Percentiles rank a stretch among this genome's conserved stretches.
Evolutionary conservation across 1,140 invertebrate species (phyloP).

Genomic region (Paraescarpia echinospica): DNA sequence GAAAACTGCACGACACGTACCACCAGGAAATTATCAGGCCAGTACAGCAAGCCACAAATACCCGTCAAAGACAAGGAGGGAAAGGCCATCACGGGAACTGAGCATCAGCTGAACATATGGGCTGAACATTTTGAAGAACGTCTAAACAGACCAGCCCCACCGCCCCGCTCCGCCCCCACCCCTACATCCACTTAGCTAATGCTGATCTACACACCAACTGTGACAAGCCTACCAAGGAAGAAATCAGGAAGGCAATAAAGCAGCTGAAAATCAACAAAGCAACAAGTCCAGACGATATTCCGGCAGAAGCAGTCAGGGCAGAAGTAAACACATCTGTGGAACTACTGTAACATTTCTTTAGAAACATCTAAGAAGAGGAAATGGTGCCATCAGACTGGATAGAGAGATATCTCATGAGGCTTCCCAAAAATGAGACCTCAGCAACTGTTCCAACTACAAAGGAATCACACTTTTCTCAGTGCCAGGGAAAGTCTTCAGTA

Average conservation of each 20-base stretch:
- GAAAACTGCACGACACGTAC: too few relatives aligned
- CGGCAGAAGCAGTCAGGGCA: too few relatives aligned
- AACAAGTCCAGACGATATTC: too few relatives aligned
- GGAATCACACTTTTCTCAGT: slow-evolving; percentile 38
- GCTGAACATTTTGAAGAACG: slow-evolving; percentile 13
- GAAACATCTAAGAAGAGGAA: too few relatives aligned
- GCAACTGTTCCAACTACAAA: slow-evolving; percentile 36
- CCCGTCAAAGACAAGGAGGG: background rate
- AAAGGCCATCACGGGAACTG: background rate
- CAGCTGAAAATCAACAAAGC: too few relatives aligned
- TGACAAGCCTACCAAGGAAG: slow-evolving; percentile 2
- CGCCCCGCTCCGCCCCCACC: too few relatives aligned
- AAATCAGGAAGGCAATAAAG: too few relatives aligned
- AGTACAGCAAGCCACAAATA: too few relatives aligned
- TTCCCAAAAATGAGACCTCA: slow-evolving; percentile 40
- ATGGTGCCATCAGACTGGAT: slow-evolving; percentile 33
- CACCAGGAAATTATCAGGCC: too few relatives aligned
- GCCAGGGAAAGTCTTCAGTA: slow-evolving; percentile 15
- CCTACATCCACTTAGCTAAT: too few relatives aligned
- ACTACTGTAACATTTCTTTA: too few relatives aligned
- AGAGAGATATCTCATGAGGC: slow-evolving; percentile 32
- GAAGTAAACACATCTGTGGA: too few relatives aligned
- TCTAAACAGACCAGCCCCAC: slow-evolving; percentile 12
- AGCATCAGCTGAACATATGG: slow-evolving; percentile 19
- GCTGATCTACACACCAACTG: slow-evolving; percentile 9